These are phyloP conservation scores for Carollia perspicillata DNA, from an alignment of 2,113 vertebrate species.

Conservation along the genomic window DNA sequence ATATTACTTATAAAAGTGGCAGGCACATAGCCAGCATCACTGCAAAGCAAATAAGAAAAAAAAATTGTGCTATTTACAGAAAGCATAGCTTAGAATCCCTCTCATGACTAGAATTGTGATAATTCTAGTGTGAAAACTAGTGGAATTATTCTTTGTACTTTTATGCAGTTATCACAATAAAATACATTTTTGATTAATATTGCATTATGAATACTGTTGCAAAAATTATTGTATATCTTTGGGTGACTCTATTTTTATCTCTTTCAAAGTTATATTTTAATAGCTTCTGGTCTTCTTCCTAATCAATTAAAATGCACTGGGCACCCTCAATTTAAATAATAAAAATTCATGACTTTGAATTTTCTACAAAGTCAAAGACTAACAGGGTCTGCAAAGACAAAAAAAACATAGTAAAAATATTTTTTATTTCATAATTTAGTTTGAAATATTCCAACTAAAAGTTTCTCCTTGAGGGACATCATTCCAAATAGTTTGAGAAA, in stretches of 20 bases:
- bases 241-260: neutral
- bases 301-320: slow-evolving; percentile 17
- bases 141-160: neutral
- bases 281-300: neutral
- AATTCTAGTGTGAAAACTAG: slow-evolving; percentile 51
- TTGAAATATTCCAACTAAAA: neutral
- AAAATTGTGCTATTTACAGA: slow-evolving; percentile 17
- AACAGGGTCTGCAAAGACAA: neutral
- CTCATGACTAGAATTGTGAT: neutral
- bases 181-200: neutral
- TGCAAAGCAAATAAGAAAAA: slow-evolving; percentile 51
- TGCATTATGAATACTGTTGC: neutral
- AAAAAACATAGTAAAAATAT: neutral
- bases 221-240: neutral
- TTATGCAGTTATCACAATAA: neutral
- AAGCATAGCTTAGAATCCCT: neutral
- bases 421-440: neutral
- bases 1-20: slow-evolving; percentile 54
- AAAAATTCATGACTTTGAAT: neutral
- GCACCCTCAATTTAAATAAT: neutral
- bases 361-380: slow-evolving; percentile 15
- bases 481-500: neutral
- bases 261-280: slow-evolving; percentile 42
- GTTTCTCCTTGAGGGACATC: neutral
- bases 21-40: slow-evolving; percentile 59